Evolutionary conservation across 2,888 invertebrate genomes (phyloP), one percentile per base, ranked within the genome.

Genomic region (Oscheius sp.): DNA sequence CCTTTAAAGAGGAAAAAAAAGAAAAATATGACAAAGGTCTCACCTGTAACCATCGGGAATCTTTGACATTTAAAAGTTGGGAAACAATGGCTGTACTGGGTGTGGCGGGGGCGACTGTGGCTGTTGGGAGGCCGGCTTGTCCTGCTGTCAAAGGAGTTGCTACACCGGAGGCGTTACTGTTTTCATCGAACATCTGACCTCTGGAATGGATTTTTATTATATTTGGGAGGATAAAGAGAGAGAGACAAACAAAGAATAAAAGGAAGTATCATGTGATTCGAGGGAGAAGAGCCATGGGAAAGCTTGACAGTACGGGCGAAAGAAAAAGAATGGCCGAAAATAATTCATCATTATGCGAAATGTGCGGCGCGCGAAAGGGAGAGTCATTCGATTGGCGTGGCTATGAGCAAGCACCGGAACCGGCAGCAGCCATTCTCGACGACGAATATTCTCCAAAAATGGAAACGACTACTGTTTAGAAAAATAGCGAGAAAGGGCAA

Each of bases 11-110:
- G 13, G 27, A 27, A 58, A 9, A 27, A 29, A 13, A n/a, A n/a
- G n/a, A n/a, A 9, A 35, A 35, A 27, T n/a, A 3, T 5, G 7
- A 23, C 6, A 25, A 63, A 45, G n/a, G 3, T 9, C 81, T 12
- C 16, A 84, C 83, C 91, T 99, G 98, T 89, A 99, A 93, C 99
- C 99, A 99, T 90, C 98, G 94, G 88, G 97, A 97, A 92, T 99
- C 99, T 92, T 98, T 99, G 90, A 95, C 95, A 92, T 95, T 96
- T 89, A 96, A 92, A 89, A 96, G 93, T 92, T 94, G 95, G 92
- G 83, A 75, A n/a, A 84, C 76, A 23, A 79, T 76, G 74, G 82
- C 80, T 45, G 82, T 70, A 56, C 76, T 79, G 49, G 81, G 75
- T 45, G 74, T 61, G 29, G 69, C 55, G 23, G 53, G 25, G 25